phyloP scores from a whole-genome alignment of 2,797 vertebrate species.

The Petrocephalus sullivani region DNA sequence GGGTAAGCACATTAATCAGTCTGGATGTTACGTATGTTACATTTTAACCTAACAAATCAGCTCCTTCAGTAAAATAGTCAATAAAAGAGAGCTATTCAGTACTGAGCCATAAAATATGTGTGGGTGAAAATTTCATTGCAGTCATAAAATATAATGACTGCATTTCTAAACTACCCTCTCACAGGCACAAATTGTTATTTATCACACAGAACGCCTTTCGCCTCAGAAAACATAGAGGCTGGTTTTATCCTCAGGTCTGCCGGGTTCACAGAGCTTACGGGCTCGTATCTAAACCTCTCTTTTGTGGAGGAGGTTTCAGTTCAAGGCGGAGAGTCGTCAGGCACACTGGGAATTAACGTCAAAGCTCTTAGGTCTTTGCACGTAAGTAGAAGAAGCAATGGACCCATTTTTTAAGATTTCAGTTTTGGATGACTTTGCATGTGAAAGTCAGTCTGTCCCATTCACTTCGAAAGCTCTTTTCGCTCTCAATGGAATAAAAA shows the following conservation, averaged over 20 bases:
- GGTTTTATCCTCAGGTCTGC: background rate
- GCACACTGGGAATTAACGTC: background rate
- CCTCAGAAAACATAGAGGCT: background rate
- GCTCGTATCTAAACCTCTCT: background rate
- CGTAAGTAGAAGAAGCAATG: background rate
- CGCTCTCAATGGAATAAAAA: background rate
- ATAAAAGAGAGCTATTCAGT: conserved; percentile 10
- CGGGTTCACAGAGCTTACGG: background rate
- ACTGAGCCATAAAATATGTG: conserved; percentile 2
- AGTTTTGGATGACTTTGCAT: background rate
- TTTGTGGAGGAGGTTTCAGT: background rate
- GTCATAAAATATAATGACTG: conserved; percentile 13
- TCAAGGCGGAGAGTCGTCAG: background rate
- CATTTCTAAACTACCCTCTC: background rate
- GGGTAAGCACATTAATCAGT: background rate
- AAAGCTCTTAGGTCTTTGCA: background rate
- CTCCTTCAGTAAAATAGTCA: conserved; percentile 13
- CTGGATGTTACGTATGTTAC: background rate
- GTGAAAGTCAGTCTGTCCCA: background rate
- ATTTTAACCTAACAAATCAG: conserved; percentile 11
- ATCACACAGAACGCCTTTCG: background rate
- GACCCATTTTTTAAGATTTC: background rate
- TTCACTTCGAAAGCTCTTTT: background rate
- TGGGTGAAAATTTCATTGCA: conserved; percentile 20
- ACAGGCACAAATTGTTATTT: background rate